These are phyloP conservation scores for Centrocercus urophasianus DNA, from an alignment of 2,113 vertebrate species.

Conservation along the genomic window DNA sequence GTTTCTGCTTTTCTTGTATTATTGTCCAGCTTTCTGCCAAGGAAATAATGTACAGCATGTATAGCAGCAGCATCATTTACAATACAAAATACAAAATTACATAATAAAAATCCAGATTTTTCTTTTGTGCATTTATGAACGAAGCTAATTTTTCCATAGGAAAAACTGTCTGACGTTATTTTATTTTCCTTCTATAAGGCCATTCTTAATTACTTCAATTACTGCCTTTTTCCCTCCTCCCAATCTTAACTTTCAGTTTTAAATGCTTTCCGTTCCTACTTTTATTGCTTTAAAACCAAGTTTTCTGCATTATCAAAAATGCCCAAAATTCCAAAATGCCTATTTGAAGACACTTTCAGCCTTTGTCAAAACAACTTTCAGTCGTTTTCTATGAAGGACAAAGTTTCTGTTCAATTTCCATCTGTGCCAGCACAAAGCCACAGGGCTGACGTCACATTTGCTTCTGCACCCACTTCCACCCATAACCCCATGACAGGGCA, in stretches of 20 bases:
- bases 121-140: constrained; percentile 45
- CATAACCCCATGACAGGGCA: background rate
- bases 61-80: constrained; percentile 8
- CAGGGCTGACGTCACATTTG: background rate
- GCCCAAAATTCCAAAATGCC: background rate
- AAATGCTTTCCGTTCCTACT: background rate
- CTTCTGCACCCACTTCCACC: background rate
- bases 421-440: background rate
- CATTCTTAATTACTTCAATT: background rate
- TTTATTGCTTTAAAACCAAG: background rate
- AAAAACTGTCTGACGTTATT: constrained; percentile 22
- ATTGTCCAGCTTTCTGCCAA: constrained; percentile 36
- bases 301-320: background rate
- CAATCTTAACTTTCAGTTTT: background rate
- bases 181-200: background rate
- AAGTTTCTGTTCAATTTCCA: background rate
- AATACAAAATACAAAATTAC: constrained; percentile 37
- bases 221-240: background rate
- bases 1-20: background rate
- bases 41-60: constrained; percentile 2
- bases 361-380: background rate
- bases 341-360: background rate
- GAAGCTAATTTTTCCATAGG: constrained; percentile 32
- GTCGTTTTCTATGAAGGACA: background rate
- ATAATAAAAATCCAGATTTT: constrained; percentile 15